Conservation (phyloP, 2,113 vertebrate genomes). For the Gavialis gangeticus region DNA sequence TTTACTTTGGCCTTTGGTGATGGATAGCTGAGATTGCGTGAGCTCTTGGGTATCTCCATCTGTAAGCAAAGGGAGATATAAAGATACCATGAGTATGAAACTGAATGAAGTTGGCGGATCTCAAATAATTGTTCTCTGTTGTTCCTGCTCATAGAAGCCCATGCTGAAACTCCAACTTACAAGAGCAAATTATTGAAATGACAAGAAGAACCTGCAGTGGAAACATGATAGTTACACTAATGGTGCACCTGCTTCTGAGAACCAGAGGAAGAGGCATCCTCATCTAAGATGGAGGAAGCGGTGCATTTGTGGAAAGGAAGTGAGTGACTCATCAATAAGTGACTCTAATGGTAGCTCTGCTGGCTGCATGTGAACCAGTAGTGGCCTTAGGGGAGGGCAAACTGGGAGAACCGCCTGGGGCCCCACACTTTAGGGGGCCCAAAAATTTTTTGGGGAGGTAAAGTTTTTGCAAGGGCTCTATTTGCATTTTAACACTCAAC, state of each 20-base stretch:
- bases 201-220: not conserved
- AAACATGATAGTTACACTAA: rapidly evolving
- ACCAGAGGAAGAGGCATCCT: not conserved
- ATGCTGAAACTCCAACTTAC: not conserved
- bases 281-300: not conserved
- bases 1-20: not conserved
- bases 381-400: too few relatives aligned
- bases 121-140: not conserved
- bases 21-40: not conserved
- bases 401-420: too few relatives aligned
- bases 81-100: not conserved
- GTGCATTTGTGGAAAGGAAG: not conserved
- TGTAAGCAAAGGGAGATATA: not conserved
- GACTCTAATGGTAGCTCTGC: not conserved
- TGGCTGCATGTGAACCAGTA: not conserved
- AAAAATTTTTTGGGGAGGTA: too few relatives aligned
- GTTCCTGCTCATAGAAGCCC: too few relatives aligned
- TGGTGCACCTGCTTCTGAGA: not conserved
- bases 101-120: not conserved
- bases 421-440: not conserved
- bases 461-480: too few relatives aligned
- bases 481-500: too few relatives aligned
- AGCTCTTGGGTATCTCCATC: not conserved
- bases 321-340: not conserved
- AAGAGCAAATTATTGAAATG: not conserved